Conservation (phyloP, 1,140 invertebrate species). For the Drosophila lacertosa region DNA sequence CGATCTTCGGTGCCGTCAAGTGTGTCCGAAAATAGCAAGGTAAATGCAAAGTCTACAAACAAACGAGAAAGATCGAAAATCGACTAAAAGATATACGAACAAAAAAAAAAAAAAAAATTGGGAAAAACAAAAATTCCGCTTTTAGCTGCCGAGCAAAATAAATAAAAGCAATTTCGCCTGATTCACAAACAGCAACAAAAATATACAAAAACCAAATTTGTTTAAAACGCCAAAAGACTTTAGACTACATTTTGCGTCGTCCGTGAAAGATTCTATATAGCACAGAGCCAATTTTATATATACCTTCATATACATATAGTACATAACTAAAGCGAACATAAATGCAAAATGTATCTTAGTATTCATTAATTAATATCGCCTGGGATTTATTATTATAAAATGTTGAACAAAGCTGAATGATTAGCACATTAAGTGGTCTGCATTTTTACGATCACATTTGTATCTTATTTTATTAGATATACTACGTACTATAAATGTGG, state of each 20-base stretch:
- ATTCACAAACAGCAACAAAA: conserved; percentile 39
- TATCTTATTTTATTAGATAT: no score
- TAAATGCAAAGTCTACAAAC: conserved; percentile 62
- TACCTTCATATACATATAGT: not conserved
- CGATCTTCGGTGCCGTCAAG: conserved; percentile 70
- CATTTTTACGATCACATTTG: conserved; percentile 11
- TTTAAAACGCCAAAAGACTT: conserved; percentile 70
- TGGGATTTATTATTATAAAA: conserved; percentile 19
- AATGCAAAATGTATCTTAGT: conserved; percentile 18
- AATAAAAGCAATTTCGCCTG: conserved; percentile 64
- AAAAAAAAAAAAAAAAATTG: conserved; percentile 35
- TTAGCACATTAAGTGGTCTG: conserved; percentile 5
- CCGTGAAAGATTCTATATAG: conserved; percentile 39
- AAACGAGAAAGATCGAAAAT: conserved; percentile 52
- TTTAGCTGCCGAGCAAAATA: conserved; percentile 62
- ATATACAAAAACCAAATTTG: conserved; percentile 57
- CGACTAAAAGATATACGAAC: conserved; percentile 33
- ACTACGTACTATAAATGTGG: no score
- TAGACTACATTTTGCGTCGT: conserved; percentile 66
- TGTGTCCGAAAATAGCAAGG: conserved; percentile 79
- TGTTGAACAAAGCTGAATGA: not conserved
- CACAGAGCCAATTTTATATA: conserved; percentile 11
- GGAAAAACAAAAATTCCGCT: conserved; percentile 53
- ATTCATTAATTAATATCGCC: conserved; percentile 36
- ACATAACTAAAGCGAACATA: no score